Percentiles rank a stretch among this genome's conserved stretches.
Evolutionary conservation across 2,113 vertebrate genomes (phyloP).

Genomic region (rat (Rattus norvegicus)): GRCr8 NC_086024.1:57044501-57045000

Average conservation of each 20-base stretch:
- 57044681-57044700: constrained; percentile 47
- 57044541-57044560: constrained; percentile 22
- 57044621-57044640: background rate
- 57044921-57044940: constrained; percentile 82
- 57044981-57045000: constrained; percentile 86
- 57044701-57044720: constrained; percentile 73
- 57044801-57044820: constrained; percentile 85
- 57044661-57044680: constrained; percentile 54
- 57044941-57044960: constrained; percentile 85
- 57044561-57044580: constrained; percentile 1
- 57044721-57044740: constrained; percentile 77
- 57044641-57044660: constrained; percentile 60
- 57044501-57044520: constrained; percentile 34
- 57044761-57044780: constrained; percentile 78
- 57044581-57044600: background rate
- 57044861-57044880: constrained; percentile 77
- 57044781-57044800: constrained; percentile 84
- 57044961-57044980: constrained; percentile 84
- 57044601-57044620: constrained; percentile 20
- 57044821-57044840: constrained; percentile 88
- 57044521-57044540: constrained; percentile 19
- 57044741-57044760: constrained; percentile 83
- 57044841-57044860: constrained; percentile 83
- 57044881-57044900: constrained; percentile 74
- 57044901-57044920: constrained; percentile 80